Evolutionary conservation across 2,797 vertebrate species (phyloP).

Genomic region (Sebastes steindachneri): DNA sequence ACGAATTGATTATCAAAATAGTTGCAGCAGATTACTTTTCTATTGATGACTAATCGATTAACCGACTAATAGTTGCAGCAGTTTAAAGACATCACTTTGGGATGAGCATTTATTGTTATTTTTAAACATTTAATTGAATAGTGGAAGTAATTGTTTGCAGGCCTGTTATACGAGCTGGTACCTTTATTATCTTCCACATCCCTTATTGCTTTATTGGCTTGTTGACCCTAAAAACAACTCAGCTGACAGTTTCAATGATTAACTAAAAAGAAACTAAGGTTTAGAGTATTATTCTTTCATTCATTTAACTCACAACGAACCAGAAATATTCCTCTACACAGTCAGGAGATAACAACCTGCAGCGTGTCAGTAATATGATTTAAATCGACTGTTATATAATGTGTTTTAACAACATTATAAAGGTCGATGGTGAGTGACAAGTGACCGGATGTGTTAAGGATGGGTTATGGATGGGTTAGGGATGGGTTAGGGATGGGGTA

Average conservation of each 20-base stretch:
- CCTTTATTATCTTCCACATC: background rate
- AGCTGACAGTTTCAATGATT: background rate
- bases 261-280: background rate
- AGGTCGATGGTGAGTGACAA: background rate
- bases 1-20: no score
- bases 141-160: background rate
- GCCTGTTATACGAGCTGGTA: background rate
- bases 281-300: background rate
- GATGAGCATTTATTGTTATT: background rate
- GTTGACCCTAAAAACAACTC: background rate
- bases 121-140: background rate
- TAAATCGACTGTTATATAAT: accelerated
- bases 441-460: background rate
- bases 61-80: no score
- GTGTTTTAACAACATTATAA: no score
- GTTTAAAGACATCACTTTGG: no score
- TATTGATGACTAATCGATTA: no score
- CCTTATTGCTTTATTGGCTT: background rate
- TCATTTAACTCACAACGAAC: background rate
- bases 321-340: background rate
- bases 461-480: no score
- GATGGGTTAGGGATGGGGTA: no score
- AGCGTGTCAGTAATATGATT: background rate
- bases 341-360: background rate
- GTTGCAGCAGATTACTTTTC: no score